Evolutionary conservation across 2,113 vertebrate species (phyloP).

Genomic region (Motacilla alba): DNA sequence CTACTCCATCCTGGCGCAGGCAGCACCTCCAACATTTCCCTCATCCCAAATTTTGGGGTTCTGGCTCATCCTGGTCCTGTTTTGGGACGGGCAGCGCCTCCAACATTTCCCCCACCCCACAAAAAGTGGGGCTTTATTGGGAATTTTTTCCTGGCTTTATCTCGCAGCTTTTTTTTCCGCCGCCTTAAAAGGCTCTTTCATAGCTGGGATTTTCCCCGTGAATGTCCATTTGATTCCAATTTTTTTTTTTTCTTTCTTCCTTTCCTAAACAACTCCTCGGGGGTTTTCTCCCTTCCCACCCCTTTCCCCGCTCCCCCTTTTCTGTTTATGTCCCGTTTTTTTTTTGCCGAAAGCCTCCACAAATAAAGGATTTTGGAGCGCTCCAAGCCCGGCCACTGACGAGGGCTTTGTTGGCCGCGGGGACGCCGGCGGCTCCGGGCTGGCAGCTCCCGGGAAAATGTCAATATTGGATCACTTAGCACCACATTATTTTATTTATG

Average conservation of each 20-base stretch:
- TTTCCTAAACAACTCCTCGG: constrained; percentile 31
- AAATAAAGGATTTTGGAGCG: background rate
- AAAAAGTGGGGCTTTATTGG: background rate
- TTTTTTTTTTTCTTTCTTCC: background rate
- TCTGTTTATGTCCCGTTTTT: background rate
- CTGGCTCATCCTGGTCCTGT: fast-evolving
- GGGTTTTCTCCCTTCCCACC: constrained; percentile 15
- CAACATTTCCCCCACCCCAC: fast-evolving
- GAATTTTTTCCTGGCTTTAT: constrained; percentile 47
- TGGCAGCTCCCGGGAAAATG: background rate
- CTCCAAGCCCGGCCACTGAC: background rate
- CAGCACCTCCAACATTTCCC: too few relatives aligned
- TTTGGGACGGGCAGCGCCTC: background rate
- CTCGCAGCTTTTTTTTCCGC: constrained; percentile 21
- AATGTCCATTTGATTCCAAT: constrained; percentile 33
- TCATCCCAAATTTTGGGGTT: background rate
- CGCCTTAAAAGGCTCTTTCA: constrained; percentile 43
- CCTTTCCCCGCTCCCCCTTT: background rate
- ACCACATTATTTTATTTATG: background rate
- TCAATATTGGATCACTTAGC: background rate
- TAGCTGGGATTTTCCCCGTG: constrained; percentile 21
- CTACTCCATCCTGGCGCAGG: fast-evolving
- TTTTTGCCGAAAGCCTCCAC: background rate
- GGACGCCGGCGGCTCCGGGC: background rate
- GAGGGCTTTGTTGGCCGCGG: constrained; percentile 12